Percentiles rank a stretch among this genome's conserved stretches.
Evolutionary conservation across 2,888 invertebrate species (phyloP).

Genomic region (Gonocerus acuteangulatus): DNA sequence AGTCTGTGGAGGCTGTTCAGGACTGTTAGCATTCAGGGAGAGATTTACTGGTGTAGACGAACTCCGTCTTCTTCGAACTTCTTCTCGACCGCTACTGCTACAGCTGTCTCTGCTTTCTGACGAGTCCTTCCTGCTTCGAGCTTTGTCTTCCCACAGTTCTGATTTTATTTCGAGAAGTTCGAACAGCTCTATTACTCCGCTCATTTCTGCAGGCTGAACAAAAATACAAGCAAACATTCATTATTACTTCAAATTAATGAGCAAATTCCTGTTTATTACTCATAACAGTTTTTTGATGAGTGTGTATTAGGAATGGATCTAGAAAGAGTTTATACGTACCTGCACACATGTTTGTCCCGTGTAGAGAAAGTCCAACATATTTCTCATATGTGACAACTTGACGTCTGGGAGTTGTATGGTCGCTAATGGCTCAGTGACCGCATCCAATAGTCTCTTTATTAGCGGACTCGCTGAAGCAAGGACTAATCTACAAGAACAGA

Average conservation of each 20-base stretch:
- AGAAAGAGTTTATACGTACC: constrained; percentile 45
- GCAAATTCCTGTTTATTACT: background rate
- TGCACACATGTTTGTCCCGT: constrained; percentile 77
- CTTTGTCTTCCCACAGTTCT: constrained; percentile 46
- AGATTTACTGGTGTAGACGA: constrained; percentile 76
- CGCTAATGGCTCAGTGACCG: constrained; percentile 63
- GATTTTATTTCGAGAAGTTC: constrained; percentile 78
- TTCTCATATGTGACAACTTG: constrained; percentile 68
- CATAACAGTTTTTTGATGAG: background rate
- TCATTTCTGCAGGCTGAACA: constrained; percentile 70
- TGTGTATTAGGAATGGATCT: background rate
- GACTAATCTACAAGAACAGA: constrained; percentile 53
- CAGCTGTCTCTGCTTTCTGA: constrained; percentile 28
- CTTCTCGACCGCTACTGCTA: constrained; percentile 22
- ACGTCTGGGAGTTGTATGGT: constrained; percentile 69
- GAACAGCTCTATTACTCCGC: constrained; percentile 73
- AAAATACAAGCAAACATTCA: constrained; percentile 41
- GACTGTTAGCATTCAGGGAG: constrained; percentile 46
- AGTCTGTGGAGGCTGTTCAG: background rate
- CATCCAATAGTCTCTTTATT: constrained; percentile 66
- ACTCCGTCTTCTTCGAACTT: constrained; percentile 48
- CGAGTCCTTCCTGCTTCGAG: constrained; percentile 23
- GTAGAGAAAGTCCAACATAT: constrained; percentile 75
- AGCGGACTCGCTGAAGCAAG: constrained; percentile 81
- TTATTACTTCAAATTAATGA: too few species aligned